Percentiles rank a stretch among this genome's conserved stretches.
phyloP scores from a whole-genome alignment of 1,140 invertebrate genomes.

The Zaprionus davidi region DNA sequence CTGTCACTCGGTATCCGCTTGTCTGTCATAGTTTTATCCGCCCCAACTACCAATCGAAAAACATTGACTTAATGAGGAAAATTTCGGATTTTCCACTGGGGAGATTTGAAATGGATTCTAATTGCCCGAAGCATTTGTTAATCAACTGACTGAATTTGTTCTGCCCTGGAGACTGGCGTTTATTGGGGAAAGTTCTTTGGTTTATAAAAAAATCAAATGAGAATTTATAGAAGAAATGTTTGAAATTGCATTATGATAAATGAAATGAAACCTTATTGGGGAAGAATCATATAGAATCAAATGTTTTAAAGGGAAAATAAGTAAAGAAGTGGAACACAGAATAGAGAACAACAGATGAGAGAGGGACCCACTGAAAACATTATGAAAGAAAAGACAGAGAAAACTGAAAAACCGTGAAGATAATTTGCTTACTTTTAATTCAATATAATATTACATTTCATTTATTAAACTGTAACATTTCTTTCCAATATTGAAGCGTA shows the following conservation, averaged over 20 bases:
- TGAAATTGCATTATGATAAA: not conserved
- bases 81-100: slow-evolving; percentile 3
- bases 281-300: not conserved
- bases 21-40: slow-evolving; percentile 53
- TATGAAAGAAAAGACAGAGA: not conserved
- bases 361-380: not conserved
- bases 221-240: slow-evolving; percentile 1
- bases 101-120: slow-evolving; percentile 12
- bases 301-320: not conserved
- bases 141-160: not conserved
- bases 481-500: not conserved
- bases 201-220: not conserved
- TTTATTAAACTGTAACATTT: not conserved
- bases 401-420: not conserved
- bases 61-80: slow-evolving; percentile 26
- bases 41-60: not conserved
- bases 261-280: not conserved
- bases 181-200: not conserved
- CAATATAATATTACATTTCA: too few species aligned
- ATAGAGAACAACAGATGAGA: not conserved
- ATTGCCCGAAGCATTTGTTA: slow-evolving; percentile 14
- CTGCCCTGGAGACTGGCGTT: not conserved
- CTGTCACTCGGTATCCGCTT: slow-evolving; percentile 60
- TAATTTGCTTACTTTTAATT: too few species aligned
- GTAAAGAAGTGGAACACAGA: not conserved